Evolutionary conservation across 1,140 invertebrate species (phyloP).

Genomic region (Sinella curviseta): DNA sequence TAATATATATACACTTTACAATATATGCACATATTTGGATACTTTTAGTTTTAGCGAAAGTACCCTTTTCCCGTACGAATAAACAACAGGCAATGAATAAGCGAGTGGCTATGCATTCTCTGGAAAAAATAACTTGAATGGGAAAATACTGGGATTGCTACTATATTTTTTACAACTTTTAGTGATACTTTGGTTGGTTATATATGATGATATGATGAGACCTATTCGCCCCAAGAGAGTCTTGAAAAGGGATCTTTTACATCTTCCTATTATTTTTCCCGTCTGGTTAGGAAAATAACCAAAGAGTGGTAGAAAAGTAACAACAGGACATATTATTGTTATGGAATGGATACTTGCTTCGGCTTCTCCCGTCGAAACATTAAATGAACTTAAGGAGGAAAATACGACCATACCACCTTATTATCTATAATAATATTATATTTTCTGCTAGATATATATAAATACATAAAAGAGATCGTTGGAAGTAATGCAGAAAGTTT

Average conservation of each 20-base stretch:
- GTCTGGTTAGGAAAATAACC: background rate
- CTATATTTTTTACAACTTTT: constrained; percentile 11
- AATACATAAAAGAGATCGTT: constrained; percentile 17
- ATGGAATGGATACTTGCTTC: background rate
- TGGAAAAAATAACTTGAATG: background rate
- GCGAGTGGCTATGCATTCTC: too few relatives aligned
- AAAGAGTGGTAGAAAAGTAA: constrained; percentile 10
- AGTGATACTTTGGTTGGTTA: constrained; percentile 22
- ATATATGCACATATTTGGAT: background rate
- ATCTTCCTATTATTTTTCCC: constrained; percentile 21
- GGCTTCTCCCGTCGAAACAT: background rate
- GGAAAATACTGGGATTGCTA: background rate
- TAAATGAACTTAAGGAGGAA: too few relatives aligned
- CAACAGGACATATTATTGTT: background rate
- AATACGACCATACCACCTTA: too few relatives aligned
- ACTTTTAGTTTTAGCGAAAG: background rate
- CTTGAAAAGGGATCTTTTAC: constrained; percentile 31
- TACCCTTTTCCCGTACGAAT: too few relatives aligned
- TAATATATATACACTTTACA: background rate
- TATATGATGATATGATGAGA: constrained; percentile 39
- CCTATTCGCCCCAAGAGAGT: constrained; percentile 37
- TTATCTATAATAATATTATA: too few relatives aligned
- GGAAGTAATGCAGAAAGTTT: constrained; percentile 8
- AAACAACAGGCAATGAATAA: background rate
- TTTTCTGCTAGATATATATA: too few relatives aligned